phyloP scores from a whole-genome alignment of 2,113 vertebrate species.

The Cyphomyrus discorhynchus region DNA sequence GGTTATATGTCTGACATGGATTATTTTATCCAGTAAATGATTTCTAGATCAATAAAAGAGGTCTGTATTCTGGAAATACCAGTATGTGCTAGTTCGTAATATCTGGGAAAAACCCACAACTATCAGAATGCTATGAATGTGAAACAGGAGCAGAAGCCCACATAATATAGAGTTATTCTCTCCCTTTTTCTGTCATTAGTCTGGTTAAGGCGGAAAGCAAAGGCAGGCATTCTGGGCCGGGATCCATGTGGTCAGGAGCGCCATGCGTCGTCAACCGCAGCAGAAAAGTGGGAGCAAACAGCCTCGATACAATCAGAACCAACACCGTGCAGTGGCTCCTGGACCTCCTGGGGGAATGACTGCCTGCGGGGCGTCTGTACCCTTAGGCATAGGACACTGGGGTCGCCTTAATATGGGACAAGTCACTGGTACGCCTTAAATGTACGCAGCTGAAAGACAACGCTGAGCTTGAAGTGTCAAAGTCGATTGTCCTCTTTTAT shows the following conservation, averaged over 20 bases:
- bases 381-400: not conserved
- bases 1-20: not conserved
- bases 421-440: not conserved
- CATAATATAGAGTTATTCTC: not conserved
- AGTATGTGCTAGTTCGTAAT: not conserved
- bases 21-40: not conserved
- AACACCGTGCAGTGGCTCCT: slow-evolving; percentile 70
- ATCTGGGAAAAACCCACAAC: not conserved
- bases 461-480: not conserved
- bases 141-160: not conserved
- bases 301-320: slow-evolving; percentile 84
- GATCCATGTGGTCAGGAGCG: slow-evolving; percentile 83
- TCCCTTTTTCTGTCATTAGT: not conserved
- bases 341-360: slow-evolving; percentile 42
- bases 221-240: slow-evolving; percentile 64
- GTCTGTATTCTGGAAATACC: not conserved
- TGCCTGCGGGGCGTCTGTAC: not conserved
- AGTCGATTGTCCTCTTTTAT: not conserved
- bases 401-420: not conserved
- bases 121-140: not conserved
- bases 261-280: slow-evolving; percentile 99
- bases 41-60: not conserved
- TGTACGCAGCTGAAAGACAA: not conserved
- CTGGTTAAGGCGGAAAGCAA: not conserved
- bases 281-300: slow-evolving; percentile 99